Evolutionary conservation across 2,888 invertebrate genomes (phyloP).

Genomic region (Melanotus villosus): DNA sequence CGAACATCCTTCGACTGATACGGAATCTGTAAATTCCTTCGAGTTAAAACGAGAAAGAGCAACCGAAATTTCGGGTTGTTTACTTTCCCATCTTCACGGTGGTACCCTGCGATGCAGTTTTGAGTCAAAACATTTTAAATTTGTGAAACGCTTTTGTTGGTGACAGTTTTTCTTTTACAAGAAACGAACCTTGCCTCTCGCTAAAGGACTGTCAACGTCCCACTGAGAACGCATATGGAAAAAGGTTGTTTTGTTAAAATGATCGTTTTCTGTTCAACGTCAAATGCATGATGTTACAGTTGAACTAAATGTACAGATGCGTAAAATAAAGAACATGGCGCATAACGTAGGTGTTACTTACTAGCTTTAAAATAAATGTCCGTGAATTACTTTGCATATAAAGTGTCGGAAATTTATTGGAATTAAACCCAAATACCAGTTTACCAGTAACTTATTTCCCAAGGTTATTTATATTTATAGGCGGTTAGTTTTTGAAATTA

Average conservation of each 20-base stretch:
- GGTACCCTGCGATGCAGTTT: not conserved
- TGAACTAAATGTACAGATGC: not conserved
- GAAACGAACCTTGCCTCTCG: not conserved
- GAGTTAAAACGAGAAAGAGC: not conserved
- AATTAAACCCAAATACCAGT: not conserved
- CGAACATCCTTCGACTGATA: slow-evolving; percentile 7
- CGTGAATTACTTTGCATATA: slow-evolving; percentile 16
- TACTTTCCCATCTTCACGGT: slow-evolving; percentile 17
- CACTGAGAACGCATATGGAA: slow-evolving; percentile 5
- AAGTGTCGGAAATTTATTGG: slow-evolving; percentile 8
- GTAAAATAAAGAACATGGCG: slow-evolving; percentile 10
- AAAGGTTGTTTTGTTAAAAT: slow-evolving; percentile 7
- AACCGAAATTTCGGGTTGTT: slow-evolving; percentile 3
- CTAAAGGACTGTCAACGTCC: slow-evolving; percentile 28
- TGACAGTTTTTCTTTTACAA: slow-evolving; percentile 22
- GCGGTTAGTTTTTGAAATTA: too few relatives aligned
- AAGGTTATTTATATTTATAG: too few relatives aligned
- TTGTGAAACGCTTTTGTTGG: slow-evolving; percentile 14
- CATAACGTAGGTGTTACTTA: slow-evolving; percentile 5
- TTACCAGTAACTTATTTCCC: too few relatives aligned
- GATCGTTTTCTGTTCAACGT: not conserved
- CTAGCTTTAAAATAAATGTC: not conserved
- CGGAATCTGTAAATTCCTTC: too few relatives aligned
- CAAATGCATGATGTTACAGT: not conserved
- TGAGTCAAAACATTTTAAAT: slow-evolving; percentile 32